Base-by-base conservation (phyloP, 2,797 vertebrate genomes). In the Neoniphon sammara region DNA sequence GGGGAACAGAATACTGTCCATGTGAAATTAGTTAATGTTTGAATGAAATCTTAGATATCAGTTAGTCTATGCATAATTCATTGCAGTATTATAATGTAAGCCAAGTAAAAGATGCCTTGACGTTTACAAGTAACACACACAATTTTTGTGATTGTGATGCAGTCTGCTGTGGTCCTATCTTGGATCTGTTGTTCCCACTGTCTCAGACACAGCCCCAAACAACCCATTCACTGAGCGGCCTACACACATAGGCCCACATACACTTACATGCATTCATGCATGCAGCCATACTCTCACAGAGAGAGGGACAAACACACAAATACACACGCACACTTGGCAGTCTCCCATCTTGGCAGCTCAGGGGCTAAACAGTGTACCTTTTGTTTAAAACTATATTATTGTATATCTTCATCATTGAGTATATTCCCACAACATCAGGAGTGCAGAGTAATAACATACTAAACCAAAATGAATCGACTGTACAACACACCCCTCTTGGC, bases 91-190 rank as follows among this genome's bases (percentile, higher is more conserved):
- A 70, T 69, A 78, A 76, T 81, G 56, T 54, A 75, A 73, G 61
- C 50, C 64, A 82, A 77, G 89, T 87, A 91, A 87, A 86, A 81
- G 85, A 80, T 25, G 54, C 76, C 78, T 86, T 84, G 69, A 85
- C 80, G 88, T 78, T 5, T 31, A 17, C 56, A 65, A 77, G 34
- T 78, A 21, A 66, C 44, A 36, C 27, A 31, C 31, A 71, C 67
- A 73, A 18, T 75, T 84, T 77, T 76, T 87, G 77, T 86, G 77
- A 84, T 72, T 85, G 83, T 86, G 79, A 88, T 78, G 74, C 25
- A 61, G 64, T 23, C 57, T 80, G 69, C 70, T 55, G 65, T 85
- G 59, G 56, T 72, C 59, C 62, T 73, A 20, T 60, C 23, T 66
- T 68, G 61, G 47, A 67, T 82, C 27, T 86, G 72, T 50, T 75